Conservation (phyloP, 2,888 invertebrate genomes). For the Cremastinae sp. region DNA sequence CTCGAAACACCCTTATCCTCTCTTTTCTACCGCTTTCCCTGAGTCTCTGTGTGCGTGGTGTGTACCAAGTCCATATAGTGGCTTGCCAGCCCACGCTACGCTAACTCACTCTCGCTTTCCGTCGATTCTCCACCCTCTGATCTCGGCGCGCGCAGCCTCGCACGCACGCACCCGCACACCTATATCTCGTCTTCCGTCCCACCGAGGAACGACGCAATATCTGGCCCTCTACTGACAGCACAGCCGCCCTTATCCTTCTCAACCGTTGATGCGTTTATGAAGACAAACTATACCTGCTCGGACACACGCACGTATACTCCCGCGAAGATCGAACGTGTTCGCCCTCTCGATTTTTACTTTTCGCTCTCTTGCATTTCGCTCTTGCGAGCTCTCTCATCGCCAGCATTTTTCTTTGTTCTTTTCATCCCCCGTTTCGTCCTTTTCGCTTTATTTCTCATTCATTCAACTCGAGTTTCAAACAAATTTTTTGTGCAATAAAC, state of each 20-base stretch:
- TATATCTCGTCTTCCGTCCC: not conserved
- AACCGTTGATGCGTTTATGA: conserved; percentile 3
- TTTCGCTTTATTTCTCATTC: not conserved
- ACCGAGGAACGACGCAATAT: conserved; percentile 11
- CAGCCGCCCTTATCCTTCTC: conserved; percentile 22
- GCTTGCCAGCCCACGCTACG: conserved; percentile 29
- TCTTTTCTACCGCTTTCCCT: conserved; percentile 26
- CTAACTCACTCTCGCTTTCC: conserved; percentile 57
- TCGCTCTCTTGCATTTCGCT: conserved; percentile 4
- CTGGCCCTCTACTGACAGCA: not conserved
- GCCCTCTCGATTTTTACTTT: conserved; percentile 68
- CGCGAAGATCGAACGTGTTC: conserved; percentile 51
- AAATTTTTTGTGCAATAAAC: no score
- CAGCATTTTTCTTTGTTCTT: conserved; percentile 22
- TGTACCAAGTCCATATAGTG: conserved; percentile 20
- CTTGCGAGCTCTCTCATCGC: not conserved
- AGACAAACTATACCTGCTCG: not conserved
- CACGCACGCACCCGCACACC: conserved; percentile 13
- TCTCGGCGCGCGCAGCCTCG: conserved; percentile 48
- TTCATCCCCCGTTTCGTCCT: not conserved
- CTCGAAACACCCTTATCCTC: conserved; percentile 50
- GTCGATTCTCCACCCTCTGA: conserved; percentile 37
- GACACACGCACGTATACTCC: conserved; percentile 52
- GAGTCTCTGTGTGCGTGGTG: conserved; percentile 6
- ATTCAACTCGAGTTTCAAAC: no score